phyloP scores from a whole-genome alignment of 2,797 vertebrate species.

The Tinamus major region DNA sequence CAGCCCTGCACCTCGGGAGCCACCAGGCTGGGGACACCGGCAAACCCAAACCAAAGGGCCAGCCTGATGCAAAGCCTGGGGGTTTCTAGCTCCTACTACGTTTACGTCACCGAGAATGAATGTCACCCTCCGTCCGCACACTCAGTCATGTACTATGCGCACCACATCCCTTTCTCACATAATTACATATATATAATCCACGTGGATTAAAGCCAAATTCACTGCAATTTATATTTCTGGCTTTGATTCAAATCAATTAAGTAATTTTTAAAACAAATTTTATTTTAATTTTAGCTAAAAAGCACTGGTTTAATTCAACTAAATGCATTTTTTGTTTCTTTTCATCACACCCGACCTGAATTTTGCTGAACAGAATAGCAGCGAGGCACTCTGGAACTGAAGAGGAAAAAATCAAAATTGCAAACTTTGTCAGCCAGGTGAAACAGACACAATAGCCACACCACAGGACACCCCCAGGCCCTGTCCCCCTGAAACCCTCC shows the following conservation, averaged over 20 bases:
- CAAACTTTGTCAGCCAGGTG: background rate
- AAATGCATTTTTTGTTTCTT: background rate
- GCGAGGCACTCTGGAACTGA: background rate
- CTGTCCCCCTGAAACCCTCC: background rate
- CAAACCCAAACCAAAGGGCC: background rate
- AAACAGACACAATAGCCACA: background rate
- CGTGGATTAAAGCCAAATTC: conserved; percentile 8
- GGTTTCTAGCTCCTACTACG: background rate
- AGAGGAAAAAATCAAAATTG: background rate
- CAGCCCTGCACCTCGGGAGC: background rate
- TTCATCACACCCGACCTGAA: background rate
- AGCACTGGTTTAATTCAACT: conserved; percentile 17
- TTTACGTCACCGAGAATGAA: background rate
- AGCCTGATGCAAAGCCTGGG: background rate
- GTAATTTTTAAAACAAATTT: conserved; percentile 50
- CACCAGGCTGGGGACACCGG: background rate
- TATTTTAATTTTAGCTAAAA: conserved; percentile 48
- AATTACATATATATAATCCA: conserved; percentile 27
- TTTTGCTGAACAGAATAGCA: background rate
- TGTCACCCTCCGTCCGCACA: background rate
- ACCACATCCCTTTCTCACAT: background rate
- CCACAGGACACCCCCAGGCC: fast-evolving
- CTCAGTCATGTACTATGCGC: background rate
- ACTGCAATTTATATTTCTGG: background rate
- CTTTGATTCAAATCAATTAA: conserved; percentile 30